Evolutionary conservation across 2,888 invertebrate genomes (phyloP).

Genomic region (Drosophila longiperda): DNA sequence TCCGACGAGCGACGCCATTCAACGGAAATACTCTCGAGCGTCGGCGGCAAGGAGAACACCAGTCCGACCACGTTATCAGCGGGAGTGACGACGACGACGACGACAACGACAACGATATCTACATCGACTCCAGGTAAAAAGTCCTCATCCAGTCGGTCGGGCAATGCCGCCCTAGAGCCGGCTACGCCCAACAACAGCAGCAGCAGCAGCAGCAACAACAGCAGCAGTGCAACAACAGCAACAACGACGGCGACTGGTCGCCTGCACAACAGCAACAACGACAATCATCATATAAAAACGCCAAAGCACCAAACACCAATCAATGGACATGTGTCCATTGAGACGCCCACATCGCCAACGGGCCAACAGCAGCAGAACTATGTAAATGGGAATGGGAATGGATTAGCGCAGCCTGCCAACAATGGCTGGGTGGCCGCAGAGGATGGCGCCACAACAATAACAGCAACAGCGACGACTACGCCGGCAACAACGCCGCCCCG

Average conservation of each 20-base stretch:
- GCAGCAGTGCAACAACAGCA: slow-evolving; percentile 7
- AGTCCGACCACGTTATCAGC: slow-evolving; percentile 64
- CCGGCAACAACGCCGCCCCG: slow-evolving; percentile 30
- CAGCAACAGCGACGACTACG: slow-evolving; percentile 40
- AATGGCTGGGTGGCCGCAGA: slow-evolving; percentile 67
- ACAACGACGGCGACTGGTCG: slow-evolving; percentile 53
- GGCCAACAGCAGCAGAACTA: slow-evolving; percentile 78
- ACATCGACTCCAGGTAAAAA: slow-evolving; percentile 65
- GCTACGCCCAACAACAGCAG: slow-evolving; percentile 49
- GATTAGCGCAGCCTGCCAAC: slow-evolving; percentile 66
- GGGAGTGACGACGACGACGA: slow-evolving; percentile 28
- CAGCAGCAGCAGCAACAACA: slow-evolving; percentile 43
- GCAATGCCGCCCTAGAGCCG: slow-evolving; percentile 54
- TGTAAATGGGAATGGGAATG: slow-evolving; percentile 57
- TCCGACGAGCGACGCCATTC: slow-evolving; percentile 84
- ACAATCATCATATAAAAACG: slow-evolving; percentile 74
- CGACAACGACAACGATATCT: slow-evolving; percentile 42
- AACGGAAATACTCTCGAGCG: slow-evolving; percentile 83
- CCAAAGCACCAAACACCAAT: slow-evolving; percentile 73
- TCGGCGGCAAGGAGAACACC: slow-evolving; percentile 78
- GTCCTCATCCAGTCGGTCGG: slow-evolving; percentile 34
- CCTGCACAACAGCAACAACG: slow-evolving; percentile 58
- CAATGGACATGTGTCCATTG: slow-evolving; percentile 52
- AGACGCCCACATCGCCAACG: slow-evolving; percentile 62
- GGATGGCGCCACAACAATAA: slow-evolving; percentile 43